phyloP scores from a whole-genome alignment of 2,888 invertebrate genomes.

The Aphrophora alni region DNA sequence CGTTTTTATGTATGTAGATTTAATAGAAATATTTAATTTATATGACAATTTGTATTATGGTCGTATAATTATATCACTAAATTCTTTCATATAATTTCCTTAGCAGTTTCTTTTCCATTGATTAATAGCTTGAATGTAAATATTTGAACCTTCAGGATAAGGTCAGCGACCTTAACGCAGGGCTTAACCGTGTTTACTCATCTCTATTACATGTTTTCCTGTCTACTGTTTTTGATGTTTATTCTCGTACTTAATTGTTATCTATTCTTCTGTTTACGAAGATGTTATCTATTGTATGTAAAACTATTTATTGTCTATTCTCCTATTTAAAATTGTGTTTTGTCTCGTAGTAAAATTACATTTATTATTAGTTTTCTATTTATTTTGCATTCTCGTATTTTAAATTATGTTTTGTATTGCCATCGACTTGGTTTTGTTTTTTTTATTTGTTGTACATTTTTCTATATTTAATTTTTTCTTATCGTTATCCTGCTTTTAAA shows the following conservation, averaged over 20 bases:
- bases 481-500: too few relatives aligned
- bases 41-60: too few relatives aligned
- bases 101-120: neutral
- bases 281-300: too few relatives aligned
- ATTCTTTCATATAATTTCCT: neutral
- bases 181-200: conserved; percentile 1
- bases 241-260: neutral
- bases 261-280: neutral
- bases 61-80: neutral
- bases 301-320: neutral
- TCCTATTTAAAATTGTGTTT: neutral
- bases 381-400: too few relatives aligned
- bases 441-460: too few relatives aligned
- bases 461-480: too few relatives aligned
- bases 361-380: too few relatives aligned
- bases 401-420: too few relatives aligned
- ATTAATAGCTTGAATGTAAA: conserved; percentile 6
- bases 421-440: too few relatives aligned
- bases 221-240: neutral
- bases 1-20: too few relatives aligned
- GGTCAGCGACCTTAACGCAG: neutral
- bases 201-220: neutral
- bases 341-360: too few relatives aligned
- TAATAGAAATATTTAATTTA: too few relatives aligned
- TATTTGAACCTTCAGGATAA: neutral